A percentile compares a stretch with the other conserved stretches of the same genome.
Conservation (phyloP, 2,113 vertebrate species). For the Aramus guarauna region DNA sequence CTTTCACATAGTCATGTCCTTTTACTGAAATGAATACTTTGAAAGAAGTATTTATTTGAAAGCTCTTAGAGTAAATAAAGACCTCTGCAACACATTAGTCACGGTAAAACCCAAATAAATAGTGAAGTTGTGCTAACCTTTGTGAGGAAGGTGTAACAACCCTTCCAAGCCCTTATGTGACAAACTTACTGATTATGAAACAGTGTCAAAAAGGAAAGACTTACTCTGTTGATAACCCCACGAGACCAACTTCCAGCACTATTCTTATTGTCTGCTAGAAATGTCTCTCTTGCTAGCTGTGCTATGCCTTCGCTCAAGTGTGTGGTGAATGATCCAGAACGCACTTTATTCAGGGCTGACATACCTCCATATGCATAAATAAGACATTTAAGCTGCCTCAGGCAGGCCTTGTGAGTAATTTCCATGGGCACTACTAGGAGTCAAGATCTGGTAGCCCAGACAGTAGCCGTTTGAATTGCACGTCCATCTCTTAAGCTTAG, state of each 20-base stretch:
- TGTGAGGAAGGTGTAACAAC: not conserved
- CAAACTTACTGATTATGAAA: not conserved
- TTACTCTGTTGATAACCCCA: not conserved
- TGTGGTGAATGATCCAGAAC: not conserved
- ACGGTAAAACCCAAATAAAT: not conserved
- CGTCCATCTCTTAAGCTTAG: not conserved
- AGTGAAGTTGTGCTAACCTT: not conserved
- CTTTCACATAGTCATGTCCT: not conserved
- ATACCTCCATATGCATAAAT: not conserved
- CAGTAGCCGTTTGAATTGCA: not conserved
- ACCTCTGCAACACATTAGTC: not conserved
- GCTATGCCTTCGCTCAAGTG: not conserved
- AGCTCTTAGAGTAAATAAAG: not conserved
- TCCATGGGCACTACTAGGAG: accelerated
- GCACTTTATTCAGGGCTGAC: not conserved
- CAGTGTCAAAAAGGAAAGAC: not conserved
- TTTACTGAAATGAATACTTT: not conserved
- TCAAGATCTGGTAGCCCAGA: not conserved
- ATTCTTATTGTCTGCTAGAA: not conserved
- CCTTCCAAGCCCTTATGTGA: not conserved
- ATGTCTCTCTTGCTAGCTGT: not conserved
- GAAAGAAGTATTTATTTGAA: not conserved
- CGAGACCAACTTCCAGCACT: not conserved
- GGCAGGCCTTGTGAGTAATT: not conserved
- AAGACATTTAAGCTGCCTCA: not conserved